These are phyloP conservation scores for Eristalis arbustorum DNA, from an alignment of 2,888 invertebrate species.

Conservation along the genomic window DNA sequence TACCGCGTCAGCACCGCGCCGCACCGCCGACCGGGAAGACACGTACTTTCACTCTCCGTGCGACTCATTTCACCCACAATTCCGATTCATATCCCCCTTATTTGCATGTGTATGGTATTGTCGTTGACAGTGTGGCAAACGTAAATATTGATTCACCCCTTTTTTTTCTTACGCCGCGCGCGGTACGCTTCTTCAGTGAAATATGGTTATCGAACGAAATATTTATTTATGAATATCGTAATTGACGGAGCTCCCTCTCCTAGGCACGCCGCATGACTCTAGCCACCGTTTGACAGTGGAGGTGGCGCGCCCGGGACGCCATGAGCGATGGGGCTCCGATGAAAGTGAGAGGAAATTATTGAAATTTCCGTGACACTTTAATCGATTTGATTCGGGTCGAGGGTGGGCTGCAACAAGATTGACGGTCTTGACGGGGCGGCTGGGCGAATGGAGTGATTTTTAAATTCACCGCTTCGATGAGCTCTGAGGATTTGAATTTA, in stretches of 20 bases:
- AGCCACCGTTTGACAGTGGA: constrained; percentile 11
- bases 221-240: constrained; percentile 57
- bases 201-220: constrained; percentile 42
- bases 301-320: not conserved
- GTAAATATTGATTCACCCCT: constrained; percentile 56
- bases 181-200: constrained; percentile 5
- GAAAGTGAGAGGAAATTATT: constrained; percentile 34
- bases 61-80: constrained; percentile 30
- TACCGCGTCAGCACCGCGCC: too few species aligned
- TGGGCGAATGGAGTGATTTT: not conserved
- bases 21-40: not conserved
- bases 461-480: not conserved
- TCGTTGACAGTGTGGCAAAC: constrained; percentile 35
- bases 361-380: constrained; percentile 47
- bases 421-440: not conserved
- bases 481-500: not conserved
- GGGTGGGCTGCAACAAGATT: not conserved
- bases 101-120: constrained; percentile 35
- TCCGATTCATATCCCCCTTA: constrained; percentile 46
- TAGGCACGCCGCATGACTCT: not conserved
- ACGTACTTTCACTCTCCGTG: constrained; percentile 21
- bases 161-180: constrained; percentile 13
- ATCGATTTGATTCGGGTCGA: constrained; percentile 4
- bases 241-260: constrained; percentile 25
- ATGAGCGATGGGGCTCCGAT: constrained; percentile 30